Conservation (phyloP, 2,113 vertebrate genomes). For the Sminthopsis crassicaudata region DNA sequence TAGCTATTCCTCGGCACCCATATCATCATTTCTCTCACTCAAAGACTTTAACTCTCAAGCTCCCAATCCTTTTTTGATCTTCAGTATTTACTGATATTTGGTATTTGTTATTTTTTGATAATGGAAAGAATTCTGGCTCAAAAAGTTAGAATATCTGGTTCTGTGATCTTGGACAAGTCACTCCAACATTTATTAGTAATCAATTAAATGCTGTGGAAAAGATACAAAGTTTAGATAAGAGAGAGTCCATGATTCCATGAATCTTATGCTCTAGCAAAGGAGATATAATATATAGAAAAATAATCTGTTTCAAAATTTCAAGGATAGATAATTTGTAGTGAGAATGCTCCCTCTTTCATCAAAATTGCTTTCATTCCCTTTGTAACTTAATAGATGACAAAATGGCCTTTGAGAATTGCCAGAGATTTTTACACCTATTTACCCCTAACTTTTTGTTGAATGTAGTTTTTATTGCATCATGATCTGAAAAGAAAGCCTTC, state of each 20-base stretch:
- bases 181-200: background rate
- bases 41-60: background rate
- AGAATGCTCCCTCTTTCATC: background rate
- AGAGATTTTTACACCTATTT: background rate
- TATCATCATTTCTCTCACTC: background rate
- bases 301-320: background rate
- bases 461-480: too few species aligned
- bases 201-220: background rate
- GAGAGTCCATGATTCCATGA: background rate
- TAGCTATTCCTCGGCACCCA: background rate
- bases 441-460: too few species aligned
- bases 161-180: background rate
- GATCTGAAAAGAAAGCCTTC: too few species aligned
- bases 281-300: background rate
- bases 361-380: background rate
- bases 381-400: background rate
- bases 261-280: background rate
- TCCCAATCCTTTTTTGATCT: too few species aligned
- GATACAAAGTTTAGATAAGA: too few species aligned
- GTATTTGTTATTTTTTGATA: too few species aligned
- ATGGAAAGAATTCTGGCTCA: too few species aligned
- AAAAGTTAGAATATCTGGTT: background rate
- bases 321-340: background rate
- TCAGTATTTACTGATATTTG: too few species aligned
- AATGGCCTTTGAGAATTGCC: background rate